Base-by-base conservation (phyloP, 2,888 invertebrate species). In the Pilophorus perplexus region DNA sequence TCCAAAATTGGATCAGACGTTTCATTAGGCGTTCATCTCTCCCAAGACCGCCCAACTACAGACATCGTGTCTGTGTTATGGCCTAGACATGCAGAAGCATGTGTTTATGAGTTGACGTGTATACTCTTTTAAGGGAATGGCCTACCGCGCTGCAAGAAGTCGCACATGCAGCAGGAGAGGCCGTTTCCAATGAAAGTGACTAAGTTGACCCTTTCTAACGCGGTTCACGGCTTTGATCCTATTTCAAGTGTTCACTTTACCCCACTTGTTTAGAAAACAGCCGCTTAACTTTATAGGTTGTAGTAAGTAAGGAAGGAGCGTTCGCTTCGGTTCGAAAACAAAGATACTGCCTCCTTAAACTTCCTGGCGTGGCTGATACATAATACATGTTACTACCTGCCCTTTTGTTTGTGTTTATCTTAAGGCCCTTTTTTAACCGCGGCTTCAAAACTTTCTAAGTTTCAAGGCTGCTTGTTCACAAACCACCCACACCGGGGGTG, bases 241-340 rank as follows among this genome's bases (percentile, higher is more conserved):
- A 46, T 46, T 46, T 46, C 46, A 46, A 46, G 46, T 46, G 46
- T 25, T 46, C 46, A 46, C 23, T 46, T n/a, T n/a, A n/a, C n/a
- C n/a, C 46, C 46, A 46, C 23, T 23, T 46, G 46, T 46, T 46
- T 46, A 46, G 46, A 46, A 44, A 46, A 46, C 46, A 25, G 20
- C 46, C 46, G 23, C 10, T n/a, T 23, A 46, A 46, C 46, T 46
- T 46, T 23, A 46, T 12, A n/a, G 46, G n/a, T 46, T 46, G 25
- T 25, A 22, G 46, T n/a, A n/a, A n/a, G n/a, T n/a, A n/a, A n/a
- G n/a, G n/a, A n/a, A n/a, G n/a, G n/a, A n/a, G n/a, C n/a, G n/a
- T n/a, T n/a, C n/a, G n/a, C n/a, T 25, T 46, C 23, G 10, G 20
- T 22, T 22, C 25, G 46, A 12, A 46, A 46, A 46, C 46, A 46